Percentiles rank a stretch among this genome's conserved stretches.
phyloP scores from a whole-genome alignment of 2,113 vertebrate species.

The Podiceps cristatus region DNA sequence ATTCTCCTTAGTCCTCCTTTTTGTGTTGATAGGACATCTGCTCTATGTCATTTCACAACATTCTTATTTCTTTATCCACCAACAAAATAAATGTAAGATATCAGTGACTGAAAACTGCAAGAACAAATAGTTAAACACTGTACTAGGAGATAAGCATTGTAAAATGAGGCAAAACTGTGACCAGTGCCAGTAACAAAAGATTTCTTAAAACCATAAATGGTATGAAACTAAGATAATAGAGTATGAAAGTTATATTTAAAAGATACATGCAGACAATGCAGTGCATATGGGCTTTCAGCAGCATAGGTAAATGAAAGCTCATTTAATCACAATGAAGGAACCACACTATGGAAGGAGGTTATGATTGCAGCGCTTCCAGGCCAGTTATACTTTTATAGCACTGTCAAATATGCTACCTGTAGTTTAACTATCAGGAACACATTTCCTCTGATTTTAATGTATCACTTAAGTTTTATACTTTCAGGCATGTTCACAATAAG shows the following conservation, averaged over 20 bases:
- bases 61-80: neutral
- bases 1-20: no score
- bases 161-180: neutral
- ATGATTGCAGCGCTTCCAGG: neutral
- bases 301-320: neutral
- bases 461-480: neutral
- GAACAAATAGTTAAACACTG: neutral
- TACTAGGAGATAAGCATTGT: neutral
- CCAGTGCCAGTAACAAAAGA: neutral
- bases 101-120: neutral
- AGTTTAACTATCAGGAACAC: neutral
- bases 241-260: neutral
- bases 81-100: neutral
- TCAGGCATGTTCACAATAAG: neutral
- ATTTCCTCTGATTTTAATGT: neutral
- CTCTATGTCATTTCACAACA: neutral
- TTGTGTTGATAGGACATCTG: neutral
- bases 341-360: neutral
- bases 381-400: neutral
- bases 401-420: neutral
- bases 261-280: neutral
- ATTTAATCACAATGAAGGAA: neutral
- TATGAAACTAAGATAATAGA: neutral
- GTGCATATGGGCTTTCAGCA: neutral
- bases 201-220: neutral